Conservation (phyloP, 2,797 vertebrate species). For the Furcifer pardalis region DNA sequence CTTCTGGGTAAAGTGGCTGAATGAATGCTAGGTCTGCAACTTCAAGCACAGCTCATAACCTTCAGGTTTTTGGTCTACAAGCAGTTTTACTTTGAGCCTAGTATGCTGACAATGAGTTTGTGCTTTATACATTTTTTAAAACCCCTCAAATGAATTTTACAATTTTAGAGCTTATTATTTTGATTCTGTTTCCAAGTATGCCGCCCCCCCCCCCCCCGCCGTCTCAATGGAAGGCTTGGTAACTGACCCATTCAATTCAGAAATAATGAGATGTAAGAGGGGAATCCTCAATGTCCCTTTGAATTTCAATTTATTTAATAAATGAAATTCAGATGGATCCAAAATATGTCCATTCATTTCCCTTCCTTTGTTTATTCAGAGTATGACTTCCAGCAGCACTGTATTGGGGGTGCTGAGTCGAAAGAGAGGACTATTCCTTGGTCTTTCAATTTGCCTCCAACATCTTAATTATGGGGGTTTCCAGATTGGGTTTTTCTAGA, state of each 20-base stretch:
- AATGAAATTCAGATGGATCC: not conserved
- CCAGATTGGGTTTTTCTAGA: not conserved
- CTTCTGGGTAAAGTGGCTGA: not conserved
- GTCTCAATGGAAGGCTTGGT: not conserved
- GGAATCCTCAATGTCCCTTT: not conserved
- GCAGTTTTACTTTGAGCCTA: not conserved
- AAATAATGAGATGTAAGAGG: not conserved
- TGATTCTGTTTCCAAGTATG: not conserved
- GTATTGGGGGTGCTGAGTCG: no score
- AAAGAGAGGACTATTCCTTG: not conserved
- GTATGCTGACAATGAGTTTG: not conserved
- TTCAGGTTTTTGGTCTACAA: not conserved
- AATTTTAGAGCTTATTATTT: no score
- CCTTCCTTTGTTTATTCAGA: not conserved
- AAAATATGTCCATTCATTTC: not conserved
- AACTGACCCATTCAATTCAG: not conserved
- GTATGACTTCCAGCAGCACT: not conserved
- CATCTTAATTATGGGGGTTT: not conserved
- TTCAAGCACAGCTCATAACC: not conserved
- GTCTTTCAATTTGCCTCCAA: not conserved
- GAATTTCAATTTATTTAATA: not conserved
- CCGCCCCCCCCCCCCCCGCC: no score
- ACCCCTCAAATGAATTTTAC: no score
- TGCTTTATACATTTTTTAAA: not conserved
- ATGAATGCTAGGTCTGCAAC: no score